phyloP scores from a whole-genome alignment of 2,888 invertebrate genomes.

The Conus canariensis region DNA sequence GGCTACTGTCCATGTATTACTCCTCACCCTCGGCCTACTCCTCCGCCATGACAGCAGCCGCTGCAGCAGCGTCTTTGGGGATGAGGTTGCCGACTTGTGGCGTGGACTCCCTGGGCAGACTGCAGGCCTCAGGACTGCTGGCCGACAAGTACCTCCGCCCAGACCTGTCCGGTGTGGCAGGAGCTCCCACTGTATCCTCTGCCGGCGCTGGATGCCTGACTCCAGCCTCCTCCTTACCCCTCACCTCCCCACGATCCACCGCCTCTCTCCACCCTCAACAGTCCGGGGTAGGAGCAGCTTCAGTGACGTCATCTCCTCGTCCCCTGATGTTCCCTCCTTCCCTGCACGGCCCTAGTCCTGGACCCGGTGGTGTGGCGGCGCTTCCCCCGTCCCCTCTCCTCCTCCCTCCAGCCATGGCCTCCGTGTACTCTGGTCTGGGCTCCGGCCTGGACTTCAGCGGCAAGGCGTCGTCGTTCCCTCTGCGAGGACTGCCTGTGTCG shows the following conservation, averaged over 20 bases:
- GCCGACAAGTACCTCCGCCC: slow-evolving; percentile 38
- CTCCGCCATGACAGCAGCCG: slow-evolving; percentile 32
- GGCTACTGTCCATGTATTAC: slow-evolving; percentile 40
- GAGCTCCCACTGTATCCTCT: slow-evolving; percentile 28
- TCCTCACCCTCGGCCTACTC: slow-evolving; percentile 25
- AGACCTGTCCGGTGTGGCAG: slow-evolving; percentile 31
- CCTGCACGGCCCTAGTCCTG: neutral
- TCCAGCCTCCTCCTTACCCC: slow-evolving; percentile 19
- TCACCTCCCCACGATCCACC: slow-evolving; percentile 8
- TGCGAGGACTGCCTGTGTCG: slow-evolving; percentile 31
- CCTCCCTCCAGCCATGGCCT: slow-evolving; percentile 39
- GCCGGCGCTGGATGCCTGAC: slow-evolving; percentile 26
- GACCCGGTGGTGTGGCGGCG: neutral
- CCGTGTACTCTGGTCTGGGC: neutral
- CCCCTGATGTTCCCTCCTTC: slow-evolving; percentile 14
- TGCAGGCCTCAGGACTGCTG: slow-evolving; percentile 36
- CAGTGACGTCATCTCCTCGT: slow-evolving; percentile 2
- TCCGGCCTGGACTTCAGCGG: slow-evolving; percentile 28
- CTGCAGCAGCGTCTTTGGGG: slow-evolving; percentile 25
- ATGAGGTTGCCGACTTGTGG: slow-evolving; percentile 31
- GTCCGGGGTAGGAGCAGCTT: slow-evolving; percentile 25
- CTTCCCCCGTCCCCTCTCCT: slow-evolving; percentile 31
- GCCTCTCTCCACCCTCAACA: slow-evolving; percentile 30
- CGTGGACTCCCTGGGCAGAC: slow-evolving; percentile 27
- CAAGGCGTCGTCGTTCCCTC: neutral